Evolutionary conservation across 2,888 invertebrate genomes (phyloP), one percentile per base, ranked within the genome.

Genomic region (Cancer borealis): DNA sequence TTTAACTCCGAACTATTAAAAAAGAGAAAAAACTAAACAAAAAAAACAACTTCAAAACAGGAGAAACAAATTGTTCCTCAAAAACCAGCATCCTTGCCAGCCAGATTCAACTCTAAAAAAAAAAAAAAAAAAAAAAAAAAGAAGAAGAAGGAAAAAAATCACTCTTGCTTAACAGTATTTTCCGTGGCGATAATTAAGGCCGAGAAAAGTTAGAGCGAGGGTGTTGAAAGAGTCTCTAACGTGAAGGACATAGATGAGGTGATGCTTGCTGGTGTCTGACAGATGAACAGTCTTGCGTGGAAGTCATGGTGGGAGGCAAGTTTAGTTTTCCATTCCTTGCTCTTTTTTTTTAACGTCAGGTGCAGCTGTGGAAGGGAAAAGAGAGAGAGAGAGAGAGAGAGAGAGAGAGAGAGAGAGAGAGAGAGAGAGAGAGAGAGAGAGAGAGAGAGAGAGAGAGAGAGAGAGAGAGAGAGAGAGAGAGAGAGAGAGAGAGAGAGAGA

Each of bases 401-500:
- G 6, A 49, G 49, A 49, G 49, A 49, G 6, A 49, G 49, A 49
- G 6, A 49, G 49, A 49, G 6, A 79, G 26, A 30, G 10, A 30
- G 79, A 26, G 6, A 30, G 26, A 30, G 6, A 30, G 79, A 79
- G 6, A 79, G 79, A 79, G 6, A 79, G 30, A n/a, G 10, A 26
- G 30, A 26, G 79, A 79, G 26, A 79, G 79, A 26, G 26, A n/a
- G n/a, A 79, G 26, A 30, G 79, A 88, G 17, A 45, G 45, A 88
- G 30, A 45, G 88, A 39, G 88, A 88, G 88, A 88, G 45, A 88
- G 88, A 88, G 88, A 88, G 88, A 88, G 45, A 88, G 88, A 88
- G 88, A 88, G 88, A 88, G 45, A 88, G 45, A 88, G 88, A 88
- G 88, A 88, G 88, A 88, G 45, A 88, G 88, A 88, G 45, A 88